These are phyloP conservation scores for Hydropsyche tenuis DNA, from an alignment of 1,140 invertebrate species.

Conservation along the genomic window DNA sequence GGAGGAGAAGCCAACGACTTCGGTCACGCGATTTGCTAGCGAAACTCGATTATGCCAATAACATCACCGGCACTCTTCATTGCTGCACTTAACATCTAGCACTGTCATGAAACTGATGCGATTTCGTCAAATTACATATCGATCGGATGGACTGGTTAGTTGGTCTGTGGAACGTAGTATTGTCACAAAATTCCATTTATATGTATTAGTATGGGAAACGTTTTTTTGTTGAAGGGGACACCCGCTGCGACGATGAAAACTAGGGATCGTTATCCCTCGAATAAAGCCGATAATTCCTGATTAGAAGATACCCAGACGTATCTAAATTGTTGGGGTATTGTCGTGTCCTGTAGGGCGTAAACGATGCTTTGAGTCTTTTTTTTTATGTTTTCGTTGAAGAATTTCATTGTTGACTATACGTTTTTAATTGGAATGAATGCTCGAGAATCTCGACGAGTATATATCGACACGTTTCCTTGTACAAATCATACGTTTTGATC, in stretches of 20 bases:
- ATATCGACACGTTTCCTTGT: no score
- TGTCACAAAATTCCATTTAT: no score
- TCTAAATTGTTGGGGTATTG: not conserved
- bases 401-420: no score
- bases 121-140: no score
- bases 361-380: not conserved
- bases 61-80: no score
- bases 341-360: not conserved
- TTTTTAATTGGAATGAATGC: no score
- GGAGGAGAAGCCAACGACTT: slow-evolving; percentile 2
- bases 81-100: no score
- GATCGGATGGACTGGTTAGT: no score
- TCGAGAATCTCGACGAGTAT: no score
- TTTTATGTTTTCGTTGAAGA: not conserved
- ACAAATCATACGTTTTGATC: no score
- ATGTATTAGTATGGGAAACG: not conserved
- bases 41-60: slow-evolving; percentile 17
- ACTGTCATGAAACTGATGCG: no score
- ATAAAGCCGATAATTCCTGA: slow-evolving; percentile 10
- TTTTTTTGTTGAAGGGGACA: not conserved
- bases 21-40: not conserved
- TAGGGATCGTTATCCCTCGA: not conserved
- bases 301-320: not conserved
- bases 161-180: no score
- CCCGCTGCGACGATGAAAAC: slow-evolving; percentile 8